Conservation (phyloP, 1,140 invertebrate species). For the Drosophila willistoni region DNA sequence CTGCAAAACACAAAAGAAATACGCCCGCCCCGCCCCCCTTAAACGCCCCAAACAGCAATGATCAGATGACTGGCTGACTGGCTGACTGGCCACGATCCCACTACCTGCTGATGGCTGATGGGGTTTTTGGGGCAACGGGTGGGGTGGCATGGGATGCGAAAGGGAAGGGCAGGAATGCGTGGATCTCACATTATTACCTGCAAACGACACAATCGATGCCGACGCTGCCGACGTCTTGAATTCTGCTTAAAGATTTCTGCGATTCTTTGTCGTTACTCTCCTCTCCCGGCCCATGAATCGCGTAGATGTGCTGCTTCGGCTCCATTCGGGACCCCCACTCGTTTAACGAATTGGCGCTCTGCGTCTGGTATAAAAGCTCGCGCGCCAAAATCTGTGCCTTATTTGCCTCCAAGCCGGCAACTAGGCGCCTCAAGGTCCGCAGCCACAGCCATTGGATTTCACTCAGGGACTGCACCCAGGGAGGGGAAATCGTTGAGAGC, state of each 20-base stretch:
- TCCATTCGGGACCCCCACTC: constrained; percentile 46
- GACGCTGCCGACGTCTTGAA: constrained; percentile 55
- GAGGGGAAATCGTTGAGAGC: constrained; percentile 53
- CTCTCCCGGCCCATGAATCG: constrained; percentile 35
- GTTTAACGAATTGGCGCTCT: constrained; percentile 46
- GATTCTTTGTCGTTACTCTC: constrained; percentile 19
- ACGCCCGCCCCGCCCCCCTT: constrained; percentile 62
- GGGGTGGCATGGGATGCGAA: not conserved
- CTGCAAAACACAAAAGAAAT: constrained; percentile 76
- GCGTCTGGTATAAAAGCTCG: constrained; percentile 79
- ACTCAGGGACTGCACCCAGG: not conserved
- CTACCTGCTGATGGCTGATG: constrained; percentile 68
- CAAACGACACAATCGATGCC: constrained; percentile 81
- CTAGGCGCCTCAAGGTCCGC: constrained; percentile 11
- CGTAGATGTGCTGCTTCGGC: constrained; percentile 59
- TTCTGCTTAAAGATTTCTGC: constrained; percentile 71
- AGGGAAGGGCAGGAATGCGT: constrained; percentile 63
- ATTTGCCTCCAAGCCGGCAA: constrained; percentile 51
- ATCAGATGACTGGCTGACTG: constrained; percentile 75
- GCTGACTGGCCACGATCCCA: constrained; percentile 56
- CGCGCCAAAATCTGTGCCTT: constrained; percentile 77
- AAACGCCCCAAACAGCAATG: constrained; percentile 42
- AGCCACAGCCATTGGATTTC: not conserved
- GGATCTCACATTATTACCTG: constrained; percentile 82
- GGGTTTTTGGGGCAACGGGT: not conserved